Evolutionary conservation across 2,888 invertebrate species (phyloP), one percentile per base, ranked within the genome.

Genomic region (Xanthostigma xanthostigma): DNA sequence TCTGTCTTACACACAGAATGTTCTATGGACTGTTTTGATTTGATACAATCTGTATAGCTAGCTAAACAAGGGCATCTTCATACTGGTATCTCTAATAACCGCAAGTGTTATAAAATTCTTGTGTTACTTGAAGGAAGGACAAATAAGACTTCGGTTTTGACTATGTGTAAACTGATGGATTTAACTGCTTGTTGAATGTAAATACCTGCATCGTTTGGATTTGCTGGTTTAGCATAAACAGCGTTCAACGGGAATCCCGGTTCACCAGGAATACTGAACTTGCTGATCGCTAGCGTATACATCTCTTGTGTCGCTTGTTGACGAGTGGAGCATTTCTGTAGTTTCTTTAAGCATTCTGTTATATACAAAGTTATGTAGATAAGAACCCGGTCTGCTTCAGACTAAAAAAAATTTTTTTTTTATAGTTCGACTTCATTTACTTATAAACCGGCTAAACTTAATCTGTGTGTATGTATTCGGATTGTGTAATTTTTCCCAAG

Each of bases 301-400:
- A 99, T 91, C 65, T 99, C 98, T 62, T 94, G 93, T 56, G 81
- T 76, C 0, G 88, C 98, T 66, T 93, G 89, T 58, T 76, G 81
- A 65, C 90, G 92, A 57, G 81, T 90, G 8, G 85, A 79, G 65
- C 95, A 94, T 66, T 87, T 88, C 62, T 95, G 93, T 34, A 98
- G 71, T 58, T 86, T 84, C 65, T 97, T 96, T 53, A 99, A 71
- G 62, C 98, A 98, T 67, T 99, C 98, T 0, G 94, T 95, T 57
- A 97, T 89, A 65, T 97, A 98, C 37, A 99, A 71, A 1, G 96
- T 98, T 43, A 97, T 78, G 65, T 99, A 99, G 59, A 99, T 98
- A 33, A 99, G 72, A 17, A 96, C 89, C 60, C 98, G 78, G 67
- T 98, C 98, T 9, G 94, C 84, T 67, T 96, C 94, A 57, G 90